These are phyloP conservation scores for Proteles cristata DNA, from an alignment of 2,113 vertebrate genomes.

Conservation along the genomic window DNA sequence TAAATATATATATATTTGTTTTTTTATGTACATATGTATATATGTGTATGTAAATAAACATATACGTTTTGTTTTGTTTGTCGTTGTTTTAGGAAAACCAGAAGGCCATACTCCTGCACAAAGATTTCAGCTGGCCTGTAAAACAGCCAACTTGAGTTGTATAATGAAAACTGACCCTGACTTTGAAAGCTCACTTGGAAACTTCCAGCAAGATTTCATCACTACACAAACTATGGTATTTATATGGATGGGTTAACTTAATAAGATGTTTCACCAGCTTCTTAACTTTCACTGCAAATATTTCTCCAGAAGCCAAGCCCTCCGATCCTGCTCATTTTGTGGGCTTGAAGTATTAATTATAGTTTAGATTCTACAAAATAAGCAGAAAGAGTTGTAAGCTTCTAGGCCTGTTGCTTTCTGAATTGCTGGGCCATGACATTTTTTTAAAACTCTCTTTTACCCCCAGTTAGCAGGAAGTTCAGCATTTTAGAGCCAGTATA, in stretches of 20 bases:
- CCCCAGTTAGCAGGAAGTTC: neutral
- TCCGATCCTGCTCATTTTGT: constrained; percentile 35
- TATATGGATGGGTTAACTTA: constrained; percentile 49
- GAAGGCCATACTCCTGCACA: constrained; percentile 22
- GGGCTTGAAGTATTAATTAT: constrained; percentile 66
- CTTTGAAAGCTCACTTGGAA: constrained; percentile 23
- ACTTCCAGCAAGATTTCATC: constrained; percentile 55
- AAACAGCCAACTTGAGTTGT: constrained; percentile 51
- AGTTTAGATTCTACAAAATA: constrained; percentile 53
- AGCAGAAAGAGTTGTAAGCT: neutral
- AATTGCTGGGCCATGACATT: neutral
- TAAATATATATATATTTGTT: neutral
- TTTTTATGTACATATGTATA: neutral
- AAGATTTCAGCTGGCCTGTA: constrained; percentile 69
- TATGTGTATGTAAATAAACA: neutral
- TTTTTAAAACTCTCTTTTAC: neutral
- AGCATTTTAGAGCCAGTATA: neutral
- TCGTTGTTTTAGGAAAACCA: constrained; percentile 45
- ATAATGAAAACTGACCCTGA: constrained; percentile 68
- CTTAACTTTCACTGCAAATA: constrained; percentile 70
- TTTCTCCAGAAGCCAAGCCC: constrained; percentile 60
- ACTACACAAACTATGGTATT: constrained; percentile 34
- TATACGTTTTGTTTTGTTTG: neutral
- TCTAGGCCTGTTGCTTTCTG: neutral
- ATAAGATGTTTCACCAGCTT: constrained; percentile 72